Evolutionary conservation across 2,113 vertebrate genomes (phyloP).

Genomic region (Ellobius talpinus): DNA sequence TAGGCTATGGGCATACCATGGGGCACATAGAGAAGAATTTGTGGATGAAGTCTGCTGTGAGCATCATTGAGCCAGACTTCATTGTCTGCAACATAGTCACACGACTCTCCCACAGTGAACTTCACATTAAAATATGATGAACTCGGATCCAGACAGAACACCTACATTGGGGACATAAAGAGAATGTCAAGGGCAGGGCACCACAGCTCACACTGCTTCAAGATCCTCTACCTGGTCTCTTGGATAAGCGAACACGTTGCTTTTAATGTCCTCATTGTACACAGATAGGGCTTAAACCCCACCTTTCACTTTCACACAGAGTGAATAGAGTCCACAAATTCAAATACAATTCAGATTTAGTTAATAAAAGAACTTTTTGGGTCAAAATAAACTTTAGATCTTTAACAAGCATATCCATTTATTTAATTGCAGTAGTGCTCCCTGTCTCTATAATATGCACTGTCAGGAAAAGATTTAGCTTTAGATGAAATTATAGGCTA

Average conservation of each 20-base stretch:
- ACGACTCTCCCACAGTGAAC: not conserved
- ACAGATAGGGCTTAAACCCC: not conserved
- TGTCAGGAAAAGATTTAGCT: not conserved
- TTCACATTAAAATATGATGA: not conserved
- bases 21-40: not conserved
- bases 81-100: not conserved
- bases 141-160: not conserved
- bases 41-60: not conserved
- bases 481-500: not conserved
- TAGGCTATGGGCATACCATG: not conserved
- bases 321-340: not conserved
- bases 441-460: rapidly evolving
- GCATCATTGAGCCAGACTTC: not conserved
- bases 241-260: not conserved
- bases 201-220: not conserved
- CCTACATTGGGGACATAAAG: not conserved
- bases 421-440: not conserved
- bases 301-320: not conserved
- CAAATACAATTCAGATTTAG: not conserved
- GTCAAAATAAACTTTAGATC: conserved; percentile 5
- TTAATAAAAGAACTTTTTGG: conserved; percentile 23
- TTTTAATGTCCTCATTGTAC: not conserved
- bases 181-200: not conserved
- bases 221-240: not conserved
- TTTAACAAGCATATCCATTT: conserved; percentile 19